Base-by-base conservation (phyloP, 2,888 invertebrate genomes). In the Mycalesis mineus region DNA sequence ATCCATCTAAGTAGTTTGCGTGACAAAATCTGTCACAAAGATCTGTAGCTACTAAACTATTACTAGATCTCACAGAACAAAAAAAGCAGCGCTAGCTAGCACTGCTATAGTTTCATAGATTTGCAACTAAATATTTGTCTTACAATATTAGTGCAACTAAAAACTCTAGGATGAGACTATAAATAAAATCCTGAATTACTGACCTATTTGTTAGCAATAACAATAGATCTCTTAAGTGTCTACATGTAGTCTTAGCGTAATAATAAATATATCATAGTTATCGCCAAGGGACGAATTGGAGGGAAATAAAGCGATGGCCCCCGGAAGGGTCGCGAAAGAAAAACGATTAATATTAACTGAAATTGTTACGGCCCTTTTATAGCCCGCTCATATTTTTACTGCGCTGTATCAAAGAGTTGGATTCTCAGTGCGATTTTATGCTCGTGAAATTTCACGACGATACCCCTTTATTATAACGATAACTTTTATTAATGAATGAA, bases 281-380 rank as follows among this genome's bases (percentile, higher is more conserved):
- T 83, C 73, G 86, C 73, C 79, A 31, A 64, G 86, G 79, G 88
- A 79, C 79, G 75, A 81, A 88, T 88, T 83, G 79, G 82, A 82
- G 84, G 85, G 84, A 87, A 86, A 88, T 87, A 88, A 87, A 87
- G 78, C 82, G 86, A 88, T 81, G 72, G 70, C 69, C 71, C 52
- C 68, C 74, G 81, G 85, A 86, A 85, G 88, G 88, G 88, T 83
- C 84, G 75, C 71, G 80, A 80, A 87, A 88, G 88, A 87, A 88
- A 87, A 89, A 76, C 88, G 87, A 88, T 89, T 89, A 88, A 88
- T 88, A 88, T 89, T 88, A 88, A 88, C 88, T 87, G 84, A 84
- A 84, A 88, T 82, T 80, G 86, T 88, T 86, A 87, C 84, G 66
- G 84, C 73, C 77, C 76, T 76, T 81, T 82, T 82, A 85, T 81